Evolutionary conservation across 2,797 vertebrate genomes (phyloP).

Genomic region (Macrochelys suwanniensis): DNA sequence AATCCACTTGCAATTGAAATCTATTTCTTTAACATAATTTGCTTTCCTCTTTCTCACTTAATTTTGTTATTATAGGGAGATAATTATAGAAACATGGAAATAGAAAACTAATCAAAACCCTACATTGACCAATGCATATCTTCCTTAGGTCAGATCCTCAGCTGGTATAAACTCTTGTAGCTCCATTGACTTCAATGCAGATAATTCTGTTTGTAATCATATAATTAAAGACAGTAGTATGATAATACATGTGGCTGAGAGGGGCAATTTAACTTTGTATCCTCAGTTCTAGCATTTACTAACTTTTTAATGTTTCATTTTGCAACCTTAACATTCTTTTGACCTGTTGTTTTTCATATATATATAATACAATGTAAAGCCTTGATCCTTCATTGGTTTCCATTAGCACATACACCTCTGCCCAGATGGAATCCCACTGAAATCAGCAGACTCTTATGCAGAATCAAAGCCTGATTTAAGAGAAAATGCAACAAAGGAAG

Average conservation of each 20-base stretch:
- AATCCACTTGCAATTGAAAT: neutral
- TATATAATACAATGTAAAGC: neutral
- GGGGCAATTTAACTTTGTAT: too few relatives aligned
- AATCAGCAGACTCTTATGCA: neutral
- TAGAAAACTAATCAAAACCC: neutral
- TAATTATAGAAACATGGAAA: neutral
- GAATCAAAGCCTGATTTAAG: constrained; percentile 10
- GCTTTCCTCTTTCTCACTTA: neutral
- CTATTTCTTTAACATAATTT: neutral
- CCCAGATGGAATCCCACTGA: neutral
- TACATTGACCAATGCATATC: neutral
- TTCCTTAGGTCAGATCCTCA: neutral
- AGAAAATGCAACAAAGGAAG: neutral
- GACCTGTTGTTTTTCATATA: neutral
- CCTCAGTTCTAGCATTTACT: constrained; percentile 19
- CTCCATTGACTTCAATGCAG: neutral
- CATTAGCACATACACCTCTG: neutral
- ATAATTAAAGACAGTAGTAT: too few relatives aligned
- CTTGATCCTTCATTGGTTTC: neutral
- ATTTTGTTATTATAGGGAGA: neutral
- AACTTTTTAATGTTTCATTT: neutral
- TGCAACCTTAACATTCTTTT: neutral
- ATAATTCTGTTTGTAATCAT: neutral
- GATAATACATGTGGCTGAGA: too few relatives aligned
- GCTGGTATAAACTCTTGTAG: neutral